Conservation (phyloP, 1,140 invertebrate species). For the Lasioglossum baleicum region DNA sequence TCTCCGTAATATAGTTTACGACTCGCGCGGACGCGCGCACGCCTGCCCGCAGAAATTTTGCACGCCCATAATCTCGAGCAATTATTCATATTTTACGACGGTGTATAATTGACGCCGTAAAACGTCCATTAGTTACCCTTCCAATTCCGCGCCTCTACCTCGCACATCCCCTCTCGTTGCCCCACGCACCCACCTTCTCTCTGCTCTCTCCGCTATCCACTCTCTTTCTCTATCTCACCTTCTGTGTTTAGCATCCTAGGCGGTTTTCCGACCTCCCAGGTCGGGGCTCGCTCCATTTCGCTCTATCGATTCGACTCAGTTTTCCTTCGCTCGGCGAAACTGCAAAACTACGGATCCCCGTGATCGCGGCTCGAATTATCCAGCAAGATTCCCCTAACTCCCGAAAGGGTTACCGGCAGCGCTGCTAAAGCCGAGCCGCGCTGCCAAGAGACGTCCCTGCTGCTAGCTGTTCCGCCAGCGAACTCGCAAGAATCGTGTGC, state of each 20-base stretch:
- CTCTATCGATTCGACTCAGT: constrained; percentile 45
- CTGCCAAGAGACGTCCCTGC: too few relatives aligned
- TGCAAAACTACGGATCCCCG: constrained; percentile 9
- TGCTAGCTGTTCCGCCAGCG: too few relatives aligned
- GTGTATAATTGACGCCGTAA: constrained; percentile 75
- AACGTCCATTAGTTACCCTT: constrained; percentile 75
- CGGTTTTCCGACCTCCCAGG: constrained; percentile 25
- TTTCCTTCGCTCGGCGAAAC: constrained; percentile 6
- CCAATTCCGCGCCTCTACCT: constrained; percentile 47
- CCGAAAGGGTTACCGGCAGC: too few relatives aligned
- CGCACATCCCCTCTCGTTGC: not conserved
- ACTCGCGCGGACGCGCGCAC: constrained; percentile 17
- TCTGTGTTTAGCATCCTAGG: constrained; percentile 27
- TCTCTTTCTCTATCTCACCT: not conserved
- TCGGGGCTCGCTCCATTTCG: not conserved
- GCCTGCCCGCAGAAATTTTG: constrained; percentile 57
- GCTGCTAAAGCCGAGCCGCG: too few relatives aligned
- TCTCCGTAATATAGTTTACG: constrained; percentile 57
- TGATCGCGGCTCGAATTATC: constrained; percentile 17
- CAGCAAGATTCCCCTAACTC: too few relatives aligned
- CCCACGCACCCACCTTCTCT: not conserved
- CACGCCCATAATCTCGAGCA: constrained; percentile 67
- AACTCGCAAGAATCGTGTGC: too few relatives aligned
- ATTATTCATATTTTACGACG: constrained; percentile 76
- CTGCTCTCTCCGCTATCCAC: constrained; percentile 32